Conservation (phyloP, 2,888 invertebrate species). For the Octodonta nipae region DNA sequence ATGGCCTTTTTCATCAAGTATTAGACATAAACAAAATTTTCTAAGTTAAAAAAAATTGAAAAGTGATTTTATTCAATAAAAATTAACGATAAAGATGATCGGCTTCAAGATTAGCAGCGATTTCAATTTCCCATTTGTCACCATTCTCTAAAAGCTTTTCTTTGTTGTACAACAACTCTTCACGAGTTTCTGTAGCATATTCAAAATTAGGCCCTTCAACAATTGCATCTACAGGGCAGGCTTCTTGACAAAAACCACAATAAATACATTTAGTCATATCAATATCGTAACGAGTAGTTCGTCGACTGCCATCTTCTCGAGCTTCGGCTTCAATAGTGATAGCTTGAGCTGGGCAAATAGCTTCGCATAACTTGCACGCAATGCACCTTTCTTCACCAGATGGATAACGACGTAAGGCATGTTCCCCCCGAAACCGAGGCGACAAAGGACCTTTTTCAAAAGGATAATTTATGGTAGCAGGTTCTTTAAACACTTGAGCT, state of each 20-base stretch:
- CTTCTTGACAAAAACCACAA: slow-evolving; percentile 99
- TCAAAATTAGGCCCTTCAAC: slow-evolving; percentile 99
- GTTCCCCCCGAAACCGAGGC: slow-evolving; percentile 94
- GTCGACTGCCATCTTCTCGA: slow-evolving; percentile 85
- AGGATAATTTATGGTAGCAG: slow-evolving; percentile 97
- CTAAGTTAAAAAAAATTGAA: too few species aligned
- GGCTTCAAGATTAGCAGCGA: slow-evolving; percentile 93
- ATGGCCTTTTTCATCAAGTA: too few species aligned
- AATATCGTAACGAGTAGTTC: slow-evolving; percentile 97
- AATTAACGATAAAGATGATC: slow-evolving; percentile 91
- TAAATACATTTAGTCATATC: slow-evolving; percentile 99
- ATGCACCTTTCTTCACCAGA: slow-evolving; percentile 98
- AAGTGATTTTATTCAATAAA: too few species aligned
- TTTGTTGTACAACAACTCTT: slow-evolving; percentile 97
- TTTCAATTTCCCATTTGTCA: slow-evolving; percentile 98
- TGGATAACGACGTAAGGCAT: slow-evolving; percentile 89
- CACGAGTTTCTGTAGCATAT: slow-evolving; percentile 97
- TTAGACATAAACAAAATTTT: too few species aligned
- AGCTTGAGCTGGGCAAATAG: slow-evolving; percentile 98
- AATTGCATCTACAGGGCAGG: slow-evolving; percentile 95
- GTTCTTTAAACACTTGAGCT: slow-evolving; percentile 85
- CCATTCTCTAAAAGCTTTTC: slow-evolving; percentile 94
- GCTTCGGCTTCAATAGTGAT: slow-evolving; percentile 99
- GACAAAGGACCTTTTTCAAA: slow-evolving; percentile 98
- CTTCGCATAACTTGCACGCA: slow-evolving; percentile 97